A percentile compares a stretch with the other conserved stretches of the same genome.
Evolutionary conservation across 2,113 vertebrate species (phyloP).

Genomic region (Lanius ludovicianus): DNA sequence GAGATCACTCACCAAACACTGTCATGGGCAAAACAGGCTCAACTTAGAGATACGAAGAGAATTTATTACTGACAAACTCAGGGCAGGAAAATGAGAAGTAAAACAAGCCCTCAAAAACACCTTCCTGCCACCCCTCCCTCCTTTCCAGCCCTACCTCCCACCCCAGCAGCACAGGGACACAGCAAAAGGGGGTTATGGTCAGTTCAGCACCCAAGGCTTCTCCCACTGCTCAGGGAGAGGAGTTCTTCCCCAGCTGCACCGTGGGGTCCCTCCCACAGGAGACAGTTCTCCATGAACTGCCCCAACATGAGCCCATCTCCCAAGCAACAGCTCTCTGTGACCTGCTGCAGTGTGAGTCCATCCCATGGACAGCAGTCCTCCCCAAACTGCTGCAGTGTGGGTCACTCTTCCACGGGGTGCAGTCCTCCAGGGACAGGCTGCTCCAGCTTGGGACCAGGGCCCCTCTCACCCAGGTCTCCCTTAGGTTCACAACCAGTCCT

Average conservation of each 20-base stretch:
- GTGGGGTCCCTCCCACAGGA: not conserved
- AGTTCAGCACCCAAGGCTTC: not conserved
- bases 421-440: not conserved
- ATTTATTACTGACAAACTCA: not conserved
- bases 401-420: rapidly evolving
- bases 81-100: not conserved
- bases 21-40: not conserved
- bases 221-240: not conserved
- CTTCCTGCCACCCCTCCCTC: not conserved
- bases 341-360: not conserved
- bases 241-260: not conserved
- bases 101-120: not conserved
- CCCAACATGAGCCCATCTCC: not conserved
- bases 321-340: not conserved
- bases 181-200: not conserved
- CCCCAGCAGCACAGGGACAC: not conserved
- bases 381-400: not conserved
- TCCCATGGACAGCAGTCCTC: rapidly evolving
- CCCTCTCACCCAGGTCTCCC: too few relatives aligned
- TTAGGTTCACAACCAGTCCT: too few relatives aligned
- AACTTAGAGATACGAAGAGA: not conserved
- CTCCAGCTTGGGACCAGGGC: not conserved
- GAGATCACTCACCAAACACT: not conserved
- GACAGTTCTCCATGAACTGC: not conserved
- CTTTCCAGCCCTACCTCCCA: not conserved